Conservation (phyloP, 2,888 invertebrate genomes). For the Drosophila algonquin region DNA sequence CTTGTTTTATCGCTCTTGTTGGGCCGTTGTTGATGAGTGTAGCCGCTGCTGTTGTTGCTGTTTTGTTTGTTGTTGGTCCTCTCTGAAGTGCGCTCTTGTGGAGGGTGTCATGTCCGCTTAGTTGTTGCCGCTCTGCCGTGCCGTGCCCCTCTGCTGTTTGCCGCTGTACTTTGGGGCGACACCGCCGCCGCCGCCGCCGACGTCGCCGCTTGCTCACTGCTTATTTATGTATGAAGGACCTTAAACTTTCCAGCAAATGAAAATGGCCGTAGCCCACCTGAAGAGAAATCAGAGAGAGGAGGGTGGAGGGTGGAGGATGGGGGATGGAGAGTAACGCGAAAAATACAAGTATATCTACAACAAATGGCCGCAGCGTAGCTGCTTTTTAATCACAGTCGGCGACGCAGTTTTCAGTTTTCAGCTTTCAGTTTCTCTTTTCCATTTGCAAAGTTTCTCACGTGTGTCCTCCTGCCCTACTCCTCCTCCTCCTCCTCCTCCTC, state of each 20-base stretch:
- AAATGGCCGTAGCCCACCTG: slow-evolving; percentile 58
- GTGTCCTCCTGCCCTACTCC: slow-evolving; percentile 24
- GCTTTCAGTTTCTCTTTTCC: slow-evolving; percentile 41
- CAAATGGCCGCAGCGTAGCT: slow-evolving; percentile 39
- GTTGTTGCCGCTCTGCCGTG: slow-evolving; percentile 43
- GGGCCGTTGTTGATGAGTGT: slow-evolving; percentile 76
- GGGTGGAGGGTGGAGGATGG: slow-evolving; percentile 9
- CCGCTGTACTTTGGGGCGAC: slow-evolving; percentile 66
- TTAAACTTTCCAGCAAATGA: slow-evolving; percentile 76
- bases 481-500: slow-evolving; percentile 15
- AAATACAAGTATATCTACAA: slow-evolving; percentile 26
- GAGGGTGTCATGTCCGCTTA: slow-evolving; percentile 77
- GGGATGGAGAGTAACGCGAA: slow-evolving; percentile 6
- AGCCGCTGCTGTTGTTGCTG: slow-evolving; percentile 42
- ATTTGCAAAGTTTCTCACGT: slow-evolving; percentile 69
- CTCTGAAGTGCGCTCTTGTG: slow-evolving; percentile 69
- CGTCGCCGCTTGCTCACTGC: slow-evolving; percentile 56
- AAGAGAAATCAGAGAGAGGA: slow-evolving; percentile 20
- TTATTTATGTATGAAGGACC: slow-evolving; percentile 80
- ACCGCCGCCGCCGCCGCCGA: slow-evolving; percentile 47
- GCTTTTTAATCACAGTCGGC: slow-evolving; percentile 69
- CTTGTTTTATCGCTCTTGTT: slow-evolving; percentile 78
- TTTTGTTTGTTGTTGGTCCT: slow-evolving; percentile 49
- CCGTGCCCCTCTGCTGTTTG: slow-evolving; percentile 43
- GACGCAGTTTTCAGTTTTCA: slow-evolving; percentile 44